Evolutionary conservation across 2,888 invertebrate species (phyloP), one percentile per base, ranked within the genome.

Genomic region (Zhengitettix transpicula): DNA sequence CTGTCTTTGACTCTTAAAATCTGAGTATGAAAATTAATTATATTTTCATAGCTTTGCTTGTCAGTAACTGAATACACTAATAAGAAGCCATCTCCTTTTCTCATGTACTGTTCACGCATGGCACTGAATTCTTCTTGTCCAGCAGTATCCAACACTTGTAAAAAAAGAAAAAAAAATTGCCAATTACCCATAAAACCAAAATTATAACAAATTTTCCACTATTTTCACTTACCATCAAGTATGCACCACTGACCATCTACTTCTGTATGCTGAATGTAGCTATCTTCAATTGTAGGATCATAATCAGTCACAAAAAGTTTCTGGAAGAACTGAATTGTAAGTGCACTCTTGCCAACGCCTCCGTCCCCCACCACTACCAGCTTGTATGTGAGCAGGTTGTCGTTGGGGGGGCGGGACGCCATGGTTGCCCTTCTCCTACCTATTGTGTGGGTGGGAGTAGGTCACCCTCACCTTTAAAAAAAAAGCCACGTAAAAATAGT

Each of bases 81-180:
- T 64, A 95, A 79, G 77, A 94, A 95, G 14, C 94, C 95, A 73
- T 92, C 91, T 14, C 94, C 95, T 77, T 89, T 90, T 68, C 92
- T 78, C 90, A 91, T 91, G 74, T 92, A 92, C 75, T 90, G 90
- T 70, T 91, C 91, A 65, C 91, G 78, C 92, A 95, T 94, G 53
- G 94, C 94, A 72, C 91, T 90, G 78, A 93, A 95, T 77, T 95
- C 94, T 73, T 95, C 94, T 74, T 95, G 94, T 0, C 94, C 95
- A 9, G 94, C 94, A 57, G 94, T 95, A 75, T 95, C 94, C 70
- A 95, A 76, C 52, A 95, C 94, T 93, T n/a, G 69, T 12, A 65
- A 73, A 64, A 69, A 69, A 51, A n/a, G 8, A 7, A 47, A 12
- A 8, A 12, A 47, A 47, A 7, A n/a, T n/a, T 14, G 8, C 9